A percentile compares a stretch with the other conserved stretches of the same genome.
These are phyloP conservation scores for Bombus pyrosoma DNA, from an alignment of 1,140 invertebrate species.

Conservation along the genomic window DNA sequence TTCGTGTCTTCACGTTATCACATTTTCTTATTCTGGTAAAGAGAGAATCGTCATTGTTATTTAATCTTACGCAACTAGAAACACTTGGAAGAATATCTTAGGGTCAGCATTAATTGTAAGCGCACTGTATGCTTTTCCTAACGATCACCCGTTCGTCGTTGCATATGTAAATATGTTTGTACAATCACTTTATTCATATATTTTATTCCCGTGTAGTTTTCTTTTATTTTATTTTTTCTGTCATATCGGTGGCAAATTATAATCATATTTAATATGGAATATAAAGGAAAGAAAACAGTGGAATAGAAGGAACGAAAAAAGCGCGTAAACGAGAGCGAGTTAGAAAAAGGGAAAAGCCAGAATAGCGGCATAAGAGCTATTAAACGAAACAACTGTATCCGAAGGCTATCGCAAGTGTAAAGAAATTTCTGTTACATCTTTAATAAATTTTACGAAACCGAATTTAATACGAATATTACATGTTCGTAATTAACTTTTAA, in stretches of 20 bases:
- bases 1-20: neutral
- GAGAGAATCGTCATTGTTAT: neutral
- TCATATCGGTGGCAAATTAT: too few species aligned
- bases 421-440: conserved; percentile 56
- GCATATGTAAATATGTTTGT: neutral
- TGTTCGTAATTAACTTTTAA: conserved; percentile 85
- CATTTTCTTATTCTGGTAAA: neutral
- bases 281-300: neutral
- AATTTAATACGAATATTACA: conserved; percentile 75
- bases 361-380: neutral
- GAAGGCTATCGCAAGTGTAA: neutral
- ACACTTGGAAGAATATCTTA: neutral
- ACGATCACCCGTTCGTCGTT: neutral
- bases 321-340: neutral
- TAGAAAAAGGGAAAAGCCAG: neutral
- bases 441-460: conserved; percentile 75
- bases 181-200: accelerated
- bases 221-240: neutral
- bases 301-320: neutral
- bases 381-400: neutral
- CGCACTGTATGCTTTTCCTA: neutral
- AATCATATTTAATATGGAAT: too few species aligned
- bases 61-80: neutral
- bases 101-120: conserved; percentile 13
- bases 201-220: neutral